Base-by-base conservation (phyloP, 2,888 invertebrate genomes). In the Alentia gelatinosa region DNA sequence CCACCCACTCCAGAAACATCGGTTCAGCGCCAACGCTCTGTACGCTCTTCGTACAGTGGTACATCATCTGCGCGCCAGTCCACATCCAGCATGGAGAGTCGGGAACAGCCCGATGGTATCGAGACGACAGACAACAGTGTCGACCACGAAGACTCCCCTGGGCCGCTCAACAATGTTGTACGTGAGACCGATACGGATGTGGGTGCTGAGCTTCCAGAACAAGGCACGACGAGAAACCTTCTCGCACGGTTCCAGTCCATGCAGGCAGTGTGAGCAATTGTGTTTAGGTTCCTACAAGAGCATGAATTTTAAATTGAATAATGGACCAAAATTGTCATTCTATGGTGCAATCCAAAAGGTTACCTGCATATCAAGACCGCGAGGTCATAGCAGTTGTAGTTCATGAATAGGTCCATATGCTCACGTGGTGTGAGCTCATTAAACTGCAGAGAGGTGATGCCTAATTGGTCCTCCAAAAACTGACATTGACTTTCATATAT, bases 181-280 rank as follows among this genome's bases (percentile, higher is more conserved):
- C 95, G 97, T 75, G 96, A 94, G 83, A 92, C 92, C 5, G 96
- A 95, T 50, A 40, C 91, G 0, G 92, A 92, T 42, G 94, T 94
- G 86, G 93, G 94, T 26, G 94, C 95, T 90, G 95, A 94, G 94
- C 95, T 94, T 94, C 96, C 96, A 91, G 96, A 95, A 92, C 93
- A 94, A 79, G 99, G 99, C 95, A 98, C 98, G 33, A 98, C 99
- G 89, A 98, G 97, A 93, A 97, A 96, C 96, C 97, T 98, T 94
- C 97, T 98, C 91, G 98, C 98, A 95, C 97, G 97, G 95, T 99
- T 99, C 96, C 98, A 98, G 96, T 98, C 98, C 91, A 97, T 98
- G 97, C 97, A 97, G 91, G 90, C 89, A 42, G 86, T 86, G 26
- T 86, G 86, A 86, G 42, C 74, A 1, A 1, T 12, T 56, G 56